A percentile compares a stretch with the other conserved stretches of the same genome.
These are phyloP conservation scores for Sebastes fasciatus DNA, from an alignment of 2,113 vertebrate genomes.

Conservation along the genomic window DNA sequence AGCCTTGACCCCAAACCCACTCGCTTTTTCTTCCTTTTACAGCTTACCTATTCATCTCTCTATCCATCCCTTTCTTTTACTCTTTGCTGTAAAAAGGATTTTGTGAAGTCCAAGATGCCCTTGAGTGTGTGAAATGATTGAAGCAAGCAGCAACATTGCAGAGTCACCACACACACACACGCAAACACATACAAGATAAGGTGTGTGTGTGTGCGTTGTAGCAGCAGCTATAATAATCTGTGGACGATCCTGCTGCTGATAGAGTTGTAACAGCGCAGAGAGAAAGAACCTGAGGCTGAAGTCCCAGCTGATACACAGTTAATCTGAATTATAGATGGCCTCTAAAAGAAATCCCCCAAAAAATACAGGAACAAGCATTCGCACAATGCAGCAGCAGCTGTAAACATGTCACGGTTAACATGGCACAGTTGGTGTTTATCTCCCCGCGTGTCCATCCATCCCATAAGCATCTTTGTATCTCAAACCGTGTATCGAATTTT, in stretches of 20 bases:
- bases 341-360: conserved; percentile 14
- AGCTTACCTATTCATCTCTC: background rate
- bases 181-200: conserved; percentile 10
- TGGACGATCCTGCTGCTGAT: conserved; percentile 42
- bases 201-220: conserved; percentile 3
- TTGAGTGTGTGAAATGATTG: conserved; percentile 59
- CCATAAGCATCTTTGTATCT: conserved; percentile 56
- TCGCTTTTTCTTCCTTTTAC: background rate
- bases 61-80: background rate
- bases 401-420: conserved; percentile 41
- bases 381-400: conserved; percentile 16
- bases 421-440: conserved; percentile 5
- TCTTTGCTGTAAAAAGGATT: conserved; percentile 25
- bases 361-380: background rate
- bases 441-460: conserved; percentile 18
- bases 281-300: conserved; percentile 15
- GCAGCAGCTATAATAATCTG: conserved; percentile 43
- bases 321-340: conserved; percentile 50
- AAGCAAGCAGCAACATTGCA: conserved; percentile 39
- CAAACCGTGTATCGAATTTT: conserved; percentile 74
- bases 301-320: conserved; percentile 12
- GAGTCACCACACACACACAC: conserved; percentile 32
- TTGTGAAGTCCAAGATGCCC: conserved; percentile 41
- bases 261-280: conserved; percentile 36
- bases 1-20: conserved; percentile 7